Base-by-base conservation (phyloP, 2,888 invertebrate genomes). In the Idaea straminata region DNA sequence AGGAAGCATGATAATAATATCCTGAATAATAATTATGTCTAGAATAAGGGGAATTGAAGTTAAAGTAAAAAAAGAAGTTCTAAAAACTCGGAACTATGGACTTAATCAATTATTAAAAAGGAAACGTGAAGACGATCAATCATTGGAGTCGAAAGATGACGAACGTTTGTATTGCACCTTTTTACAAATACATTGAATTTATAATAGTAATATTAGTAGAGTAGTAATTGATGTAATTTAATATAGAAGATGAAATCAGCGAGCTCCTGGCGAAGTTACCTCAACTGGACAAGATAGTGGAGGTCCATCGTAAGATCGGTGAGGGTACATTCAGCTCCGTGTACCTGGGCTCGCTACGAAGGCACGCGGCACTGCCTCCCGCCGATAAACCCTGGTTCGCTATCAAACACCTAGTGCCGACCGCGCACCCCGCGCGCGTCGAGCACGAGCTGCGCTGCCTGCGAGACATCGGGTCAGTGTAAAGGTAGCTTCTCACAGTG, bases 311-410 rank as follows among this genome's bases (percentile, higher is more conserved):
- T 58, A 96, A 96, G 78, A 95, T 97, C 75, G 97, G 97, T 0
- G 95, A 96, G 89, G 98, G 98, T 16, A 97, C 98, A 3, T 98
- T 98, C 81, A 98, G 98, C 83, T 96, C 96, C 0, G 98, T 98
- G 35, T 97, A 96, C 78, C 87, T 97, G 76, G 98, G 96, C 1
- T 95, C 95, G 3, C 85, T 96, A 64, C 94, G 94, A 81, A 88
- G 91, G 70, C 88, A 90, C 47, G 69, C 83, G 0, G 66, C 70
- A 6, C 72, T 93, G 68, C 83, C 92, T 0, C 83, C 88, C 0
- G 72, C 84, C 5, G 82, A 89, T 64, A 93, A 94, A 62, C 93
- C 94, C 72, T 93, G 94, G 85, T 97, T 95, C 89, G 98, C 98
- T 3, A 94, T 98, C 66, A 98, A 98, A 83, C 96, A 97, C 88